phyloP scores from a whole-genome alignment of 2,888 invertebrate species.

The Epinotia nisella region DNA sequence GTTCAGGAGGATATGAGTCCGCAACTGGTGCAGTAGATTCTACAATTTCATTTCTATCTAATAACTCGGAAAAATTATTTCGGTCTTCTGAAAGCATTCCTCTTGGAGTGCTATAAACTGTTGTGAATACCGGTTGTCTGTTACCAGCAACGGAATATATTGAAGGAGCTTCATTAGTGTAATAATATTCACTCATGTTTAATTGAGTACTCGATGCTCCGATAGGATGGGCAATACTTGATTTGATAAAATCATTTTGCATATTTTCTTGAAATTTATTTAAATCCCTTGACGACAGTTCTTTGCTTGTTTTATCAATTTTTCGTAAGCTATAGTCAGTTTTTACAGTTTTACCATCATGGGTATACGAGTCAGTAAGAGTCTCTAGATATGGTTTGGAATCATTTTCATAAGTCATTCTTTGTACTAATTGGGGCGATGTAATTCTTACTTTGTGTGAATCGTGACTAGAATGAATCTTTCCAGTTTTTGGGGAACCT shows the following conservation, averaged over 20 bases:
- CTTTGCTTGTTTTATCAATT: slow-evolving; percentile 61
- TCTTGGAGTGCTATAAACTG: slow-evolving; percentile 89
- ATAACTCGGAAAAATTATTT: slow-evolving; percentile 86
- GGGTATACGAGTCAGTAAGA: slow-evolving; percentile 81
- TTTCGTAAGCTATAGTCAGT: slow-evolving; percentile 67
- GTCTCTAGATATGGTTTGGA: slow-evolving; percentile 83
- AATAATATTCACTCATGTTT: slow-evolving; percentile 76
- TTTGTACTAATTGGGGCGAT: slow-evolving; percentile 74
- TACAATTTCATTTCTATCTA: slow-evolving; percentile 85
- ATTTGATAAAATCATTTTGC: slow-evolving; percentile 66
- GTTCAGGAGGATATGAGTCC: slow-evolving; percentile 83
- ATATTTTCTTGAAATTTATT: slow-evolving; percentile 67
- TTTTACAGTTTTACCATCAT: slow-evolving; percentile 67
- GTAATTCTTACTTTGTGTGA: slow-evolving; percentile 73
- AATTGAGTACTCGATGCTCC: slow-evolving; percentile 63
- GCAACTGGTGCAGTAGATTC: slow-evolving; percentile 67
- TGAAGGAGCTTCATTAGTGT: slow-evolving; percentile 85
- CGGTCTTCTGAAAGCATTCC: slow-evolving; percentile 86
- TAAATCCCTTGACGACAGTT: slow-evolving; percentile 66
- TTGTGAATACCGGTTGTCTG: slow-evolving; percentile 89
- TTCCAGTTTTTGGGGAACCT: slow-evolving; percentile 88
- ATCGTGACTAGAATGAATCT: slow-evolving; percentile 73
- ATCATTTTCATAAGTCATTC: slow-evolving; percentile 72
- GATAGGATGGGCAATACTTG: slow-evolving; percentile 63
- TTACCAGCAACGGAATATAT: slow-evolving; percentile 91